A percentile compares a stretch with the other conserved stretches of the same genome.
phyloP scores from a whole-genome alignment of 2,113 vertebrate genomes.

The Leptodactylus fuscus region DNA sequence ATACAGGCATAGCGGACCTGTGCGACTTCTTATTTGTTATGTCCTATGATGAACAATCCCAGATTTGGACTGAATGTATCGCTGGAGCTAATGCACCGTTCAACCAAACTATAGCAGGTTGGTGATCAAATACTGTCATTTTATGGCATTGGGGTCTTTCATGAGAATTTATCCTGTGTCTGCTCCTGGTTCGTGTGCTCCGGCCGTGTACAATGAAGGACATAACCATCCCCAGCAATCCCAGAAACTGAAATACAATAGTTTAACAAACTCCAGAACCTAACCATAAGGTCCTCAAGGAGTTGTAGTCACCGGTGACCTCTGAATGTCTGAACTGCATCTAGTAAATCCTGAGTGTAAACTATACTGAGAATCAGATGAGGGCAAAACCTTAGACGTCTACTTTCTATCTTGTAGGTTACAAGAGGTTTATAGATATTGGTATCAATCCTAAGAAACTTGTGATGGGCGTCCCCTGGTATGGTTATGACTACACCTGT shows the following conservation, averaged over 20 bases:
- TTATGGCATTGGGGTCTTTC: not conserved
- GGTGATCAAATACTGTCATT: conserved; percentile 54
- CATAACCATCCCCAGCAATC: too few species aligned
- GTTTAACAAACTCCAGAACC: too few species aligned
- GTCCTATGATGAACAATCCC: conserved; percentile 96
- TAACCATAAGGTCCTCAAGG: too few species aligned
- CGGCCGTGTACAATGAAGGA: too few species aligned
- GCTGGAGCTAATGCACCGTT: conserved; percentile 91
- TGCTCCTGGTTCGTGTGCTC: too few species aligned
- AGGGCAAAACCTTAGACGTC: conserved; percentile 38
- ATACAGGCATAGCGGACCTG: conserved; percentile 84
- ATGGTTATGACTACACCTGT: conserved; percentile 95
- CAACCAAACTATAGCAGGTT: conserved; percentile 84
- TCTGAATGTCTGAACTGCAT: too few species aligned
- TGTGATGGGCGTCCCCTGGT: conserved; percentile 97
- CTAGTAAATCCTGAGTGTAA: too few species aligned
- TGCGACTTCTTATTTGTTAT: conserved; percentile 97
- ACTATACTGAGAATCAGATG: too few species aligned
- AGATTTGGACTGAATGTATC: conserved; percentile 86
- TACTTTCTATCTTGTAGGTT: conserved; percentile 74
- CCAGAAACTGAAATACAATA: too few species aligned
- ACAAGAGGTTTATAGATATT: conserved; percentile 83
- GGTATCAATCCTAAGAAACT: conserved; percentile 86
- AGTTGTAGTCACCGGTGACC: too few species aligned
- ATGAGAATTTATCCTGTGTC: too few species aligned